These are phyloP conservation scores for Mantis religiosa DNA, from an alignment of 2,888 invertebrate genomes.

Conservation along the genomic window DNA sequence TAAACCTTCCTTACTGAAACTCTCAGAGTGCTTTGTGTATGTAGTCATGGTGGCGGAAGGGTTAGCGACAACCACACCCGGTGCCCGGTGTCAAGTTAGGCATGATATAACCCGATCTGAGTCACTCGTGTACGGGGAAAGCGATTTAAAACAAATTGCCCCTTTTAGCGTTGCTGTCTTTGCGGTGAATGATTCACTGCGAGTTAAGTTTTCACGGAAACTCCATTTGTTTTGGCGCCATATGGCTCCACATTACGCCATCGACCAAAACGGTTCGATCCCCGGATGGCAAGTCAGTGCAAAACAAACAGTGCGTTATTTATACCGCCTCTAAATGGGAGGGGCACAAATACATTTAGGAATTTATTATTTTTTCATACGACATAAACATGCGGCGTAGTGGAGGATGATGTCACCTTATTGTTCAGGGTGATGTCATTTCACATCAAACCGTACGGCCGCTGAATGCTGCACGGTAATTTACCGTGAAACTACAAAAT, in stretches of 20 bases:
- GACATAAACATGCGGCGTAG: background rate
- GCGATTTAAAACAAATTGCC: background rate
- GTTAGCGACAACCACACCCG: background rate
- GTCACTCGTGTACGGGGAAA: background rate
- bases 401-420: background rate
- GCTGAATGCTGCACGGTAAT: background rate
- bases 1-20: too few relatives aligned
- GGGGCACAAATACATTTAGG: background rate
- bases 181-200: too few relatives aligned
- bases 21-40: too few relatives aligned
- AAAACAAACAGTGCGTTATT: background rate
- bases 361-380: background rate
- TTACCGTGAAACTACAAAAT: background rate
- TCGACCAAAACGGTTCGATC: too few relatives aligned
- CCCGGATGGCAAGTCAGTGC: background rate
- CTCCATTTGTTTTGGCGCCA: background rate
- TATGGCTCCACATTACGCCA: background rate
- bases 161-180: background rate
- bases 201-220: background rate
- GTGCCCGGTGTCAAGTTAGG: background rate
- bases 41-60: background rate
- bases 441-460: background rate
- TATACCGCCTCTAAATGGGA: background rate
- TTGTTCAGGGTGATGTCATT: background rate
- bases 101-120: background rate